A percentile compares a stretch with the other conserved stretches of the same genome.
Evolutionary conservation across 2,797 vertebrate species (phyloP).

Genomic region (Gadopsis marmoratus): DNA sequence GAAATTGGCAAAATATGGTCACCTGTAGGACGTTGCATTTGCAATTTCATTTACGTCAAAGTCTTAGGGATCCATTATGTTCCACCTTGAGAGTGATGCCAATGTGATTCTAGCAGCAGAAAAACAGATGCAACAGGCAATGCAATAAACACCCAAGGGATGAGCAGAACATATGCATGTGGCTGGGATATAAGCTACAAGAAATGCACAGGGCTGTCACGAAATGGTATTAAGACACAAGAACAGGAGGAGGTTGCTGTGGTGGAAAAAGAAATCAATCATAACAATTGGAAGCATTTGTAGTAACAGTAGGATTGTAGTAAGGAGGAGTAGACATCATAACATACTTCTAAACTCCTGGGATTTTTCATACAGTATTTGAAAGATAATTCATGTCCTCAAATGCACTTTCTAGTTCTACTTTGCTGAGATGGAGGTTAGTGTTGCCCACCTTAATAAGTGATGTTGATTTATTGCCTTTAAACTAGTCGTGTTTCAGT

Average conservation of each 20-base stretch:
- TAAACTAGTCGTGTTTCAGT: slow-evolving; percentile 77
- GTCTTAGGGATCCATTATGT: not conserved
- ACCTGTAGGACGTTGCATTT: not conserved
- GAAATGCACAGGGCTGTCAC: slow-evolving; percentile 13
- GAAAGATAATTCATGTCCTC: slow-evolving; percentile 46
- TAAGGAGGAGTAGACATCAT: slow-evolving; percentile 19
- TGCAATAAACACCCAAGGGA: not conserved
- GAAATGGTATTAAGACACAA: slow-evolving; percentile 10
- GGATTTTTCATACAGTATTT: slow-evolving; percentile 28
- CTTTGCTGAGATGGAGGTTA: slow-evolving; percentile 70
- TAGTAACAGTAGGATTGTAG: slow-evolving; percentile 36
- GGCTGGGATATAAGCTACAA: slow-evolving; percentile 8
- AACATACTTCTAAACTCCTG: slow-evolving; percentile 25
- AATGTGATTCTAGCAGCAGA: not conserved
- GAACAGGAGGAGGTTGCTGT: slow-evolving; percentile 9
- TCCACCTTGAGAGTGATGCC: not conserved
- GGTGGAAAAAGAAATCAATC: slow-evolving; percentile 39
- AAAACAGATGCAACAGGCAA: slow-evolving; percentile 8
- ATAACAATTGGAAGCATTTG: slow-evolving; percentile 26
- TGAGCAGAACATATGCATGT: not conserved
- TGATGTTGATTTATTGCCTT: slow-evolving; percentile 80
- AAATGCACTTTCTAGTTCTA: slow-evolving; percentile 58
- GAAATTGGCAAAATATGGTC: not conserved
- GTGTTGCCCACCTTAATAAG: slow-evolving; percentile 70
- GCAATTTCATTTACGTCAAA: not conserved